Base-by-base conservation (phyloP, 2,113 vertebrate genomes). In the Zapus hudsonius region DNA sequence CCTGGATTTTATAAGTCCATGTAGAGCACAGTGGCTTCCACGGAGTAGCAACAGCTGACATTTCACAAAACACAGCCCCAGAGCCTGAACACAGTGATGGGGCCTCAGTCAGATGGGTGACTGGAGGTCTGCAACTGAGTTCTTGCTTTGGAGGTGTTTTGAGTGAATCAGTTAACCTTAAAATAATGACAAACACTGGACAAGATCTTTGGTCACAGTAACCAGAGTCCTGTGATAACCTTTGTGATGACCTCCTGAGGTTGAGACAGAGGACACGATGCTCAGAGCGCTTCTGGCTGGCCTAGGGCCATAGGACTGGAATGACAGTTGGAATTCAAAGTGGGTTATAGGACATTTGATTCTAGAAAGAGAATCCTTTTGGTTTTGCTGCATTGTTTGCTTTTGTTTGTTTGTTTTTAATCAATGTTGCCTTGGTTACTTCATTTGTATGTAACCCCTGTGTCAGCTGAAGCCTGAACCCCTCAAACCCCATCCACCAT, bases 1-100 rank as follows among this genome's bases (percentile, higher is more conserved):
- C 80, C 79, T 78, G 80, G 38, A 64, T 83, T 91, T 92, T 66
- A 84, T 59, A 40, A 75, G 27, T 57, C 33, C 13, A 27, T 20
- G 9, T 59, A 36, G n/a, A 25, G 64, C 81, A 66, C 84, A 89
- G 90, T 96, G 76, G 92, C 96, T 96, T 91, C 90, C 57, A 59
- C 91, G 74, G 73, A 84, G 87, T 15, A 79, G 92, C 91, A 79
- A 90, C 91, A 95, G 69, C 94, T 95, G 91, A 72, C 42, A 40
- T 84, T 95, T 93, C 44, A 7, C 23, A 87, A 87, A 90, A 72
- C 42, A 13, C 63, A 52, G 82, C 64, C 12, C 52, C 66, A 47
- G 20, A 0, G 0, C 76, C 89, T 93, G 38, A 87, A 84, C 78
- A 92, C 19, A 57, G 25, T 6, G 64, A 69, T 6, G 6, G 66